phyloP scores from a whole-genome alignment of 35 echinoderm and acorn worm genomes.

The Apostichopus japonicus region DNA sequence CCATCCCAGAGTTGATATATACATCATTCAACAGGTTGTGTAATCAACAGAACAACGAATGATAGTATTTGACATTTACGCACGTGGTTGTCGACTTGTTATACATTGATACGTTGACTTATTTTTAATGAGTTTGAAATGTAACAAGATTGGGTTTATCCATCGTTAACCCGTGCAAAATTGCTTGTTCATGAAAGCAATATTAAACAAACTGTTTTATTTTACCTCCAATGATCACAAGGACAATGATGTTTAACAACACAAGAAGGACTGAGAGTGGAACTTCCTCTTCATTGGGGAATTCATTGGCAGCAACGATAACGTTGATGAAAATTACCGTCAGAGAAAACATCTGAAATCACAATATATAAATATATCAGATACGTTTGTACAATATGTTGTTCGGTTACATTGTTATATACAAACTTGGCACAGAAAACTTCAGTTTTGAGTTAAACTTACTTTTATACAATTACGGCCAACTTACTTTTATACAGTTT shows the following conservation, averaged over 20 bases:
- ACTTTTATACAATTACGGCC: background rate
- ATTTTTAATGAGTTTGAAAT: too few relatives aligned
- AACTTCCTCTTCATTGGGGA: background rate
- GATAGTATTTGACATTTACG: too few relatives aligned
- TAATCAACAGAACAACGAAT: too few relatives aligned
- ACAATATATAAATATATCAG: background rate
- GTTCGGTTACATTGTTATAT: background rate
- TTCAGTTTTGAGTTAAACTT: background rate
- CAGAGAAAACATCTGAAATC: constrained; percentile 44
- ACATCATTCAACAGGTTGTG: too few relatives aligned
- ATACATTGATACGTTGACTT: too few relatives aligned
- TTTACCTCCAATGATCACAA: constrained; percentile 22
- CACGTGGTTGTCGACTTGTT: too few relatives aligned
- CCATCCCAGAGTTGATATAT: too few relatives aligned
- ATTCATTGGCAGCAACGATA: too few relatives aligned
- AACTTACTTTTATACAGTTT: background rate
- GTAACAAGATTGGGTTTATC: too few relatives aligned
- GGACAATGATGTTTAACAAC: background rate
- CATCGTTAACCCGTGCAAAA: too few relatives aligned
- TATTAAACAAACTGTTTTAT: too few relatives aligned
- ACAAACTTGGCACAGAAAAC: background rate
- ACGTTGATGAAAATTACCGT: constrained; percentile 8
- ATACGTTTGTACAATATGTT: background rate
- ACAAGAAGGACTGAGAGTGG: background rate
- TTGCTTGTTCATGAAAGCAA: too few relatives aligned